These are phyloP conservation scores for Cheilosia vernalis DNA, from an alignment of 2,888 invertebrate species.

Conservation along the genomic window DNA sequence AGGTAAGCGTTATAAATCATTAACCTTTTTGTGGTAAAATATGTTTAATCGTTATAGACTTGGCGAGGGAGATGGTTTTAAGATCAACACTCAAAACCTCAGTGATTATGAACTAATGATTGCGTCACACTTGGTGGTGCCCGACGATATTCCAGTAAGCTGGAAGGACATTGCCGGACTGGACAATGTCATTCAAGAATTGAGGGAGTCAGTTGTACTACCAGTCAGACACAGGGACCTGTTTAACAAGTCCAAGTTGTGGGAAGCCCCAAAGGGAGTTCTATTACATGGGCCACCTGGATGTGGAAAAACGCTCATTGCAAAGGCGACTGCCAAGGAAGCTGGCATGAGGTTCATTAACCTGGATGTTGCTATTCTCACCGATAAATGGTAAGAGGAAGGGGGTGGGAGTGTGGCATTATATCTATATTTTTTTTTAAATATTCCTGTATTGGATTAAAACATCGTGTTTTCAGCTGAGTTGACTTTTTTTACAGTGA, in stretches of 20 bases:
- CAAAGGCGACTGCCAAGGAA: slow-evolving; percentile 97
- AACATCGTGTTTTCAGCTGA: neutral
- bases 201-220: slow-evolving; percentile 95
- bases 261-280: slow-evolving; percentile 96
- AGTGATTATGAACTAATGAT: slow-evolving; percentile 97
- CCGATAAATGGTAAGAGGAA: slow-evolving; percentile 92
- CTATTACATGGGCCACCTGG: slow-evolving; percentile 97
- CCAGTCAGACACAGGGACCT: slow-evolving; percentile 93
- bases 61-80: slow-evolving; percentile 85
- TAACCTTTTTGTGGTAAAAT: neutral
- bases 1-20: slow-evolving; percentile 83
- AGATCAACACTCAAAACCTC: slow-evolving; percentile 87
- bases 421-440: slow-evolving; percentile 22
- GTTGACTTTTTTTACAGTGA: too few species aligned
- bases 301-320: slow-evolving; percentile 98
- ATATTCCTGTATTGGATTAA: too few species aligned
- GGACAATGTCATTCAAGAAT: slow-evolving; percentile 91
- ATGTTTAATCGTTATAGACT: slow-evolving; percentile 81
- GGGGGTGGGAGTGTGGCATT: neutral
- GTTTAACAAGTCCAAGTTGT: slow-evolving; percentile 90
- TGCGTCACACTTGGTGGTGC: slow-evolving; percentile 95
- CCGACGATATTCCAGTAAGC: slow-evolving; percentile 88
- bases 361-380: slow-evolving; percentile 93
- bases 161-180: slow-evolving; percentile 97
- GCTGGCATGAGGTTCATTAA: slow-evolving; percentile 96